phyloP scores from a whole-genome alignment of 2,113 vertebrate species.

The Romanogobio albipinnatus region DNA sequence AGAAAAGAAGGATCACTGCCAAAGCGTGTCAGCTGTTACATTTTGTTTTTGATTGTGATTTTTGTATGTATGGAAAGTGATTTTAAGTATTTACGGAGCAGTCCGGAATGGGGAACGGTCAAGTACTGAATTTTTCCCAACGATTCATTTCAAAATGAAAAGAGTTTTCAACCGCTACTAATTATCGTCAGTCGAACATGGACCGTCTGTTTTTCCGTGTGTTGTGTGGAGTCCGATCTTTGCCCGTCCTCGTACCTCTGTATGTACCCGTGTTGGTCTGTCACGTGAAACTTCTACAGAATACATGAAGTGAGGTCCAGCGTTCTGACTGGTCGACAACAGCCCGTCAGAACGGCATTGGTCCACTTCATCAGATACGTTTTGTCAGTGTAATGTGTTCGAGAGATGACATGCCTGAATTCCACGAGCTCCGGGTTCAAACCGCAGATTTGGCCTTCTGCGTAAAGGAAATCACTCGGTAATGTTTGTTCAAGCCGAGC shows the following conservation, averaged over 20 bases:
- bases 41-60: slow-evolving; percentile 23
- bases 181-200: background rate
- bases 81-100: slow-evolving; percentile 9
- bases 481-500: slow-evolving; percentile 45
- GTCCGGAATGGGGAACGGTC: background rate
- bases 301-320: background rate
- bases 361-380: slow-evolving; percentile 18
- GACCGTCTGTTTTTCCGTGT: slow-evolving; percentile 31
- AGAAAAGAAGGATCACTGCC: slow-evolving; percentile 22
- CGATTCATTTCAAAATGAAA: background rate
- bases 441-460: background rate
- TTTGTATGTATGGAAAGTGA: slow-evolving; percentile 6
- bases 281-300: slow-evolving; percentile 14
- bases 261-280: slow-evolving; percentile 58
- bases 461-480: background rate
- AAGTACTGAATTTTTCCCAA: background rate
- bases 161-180: background rate
- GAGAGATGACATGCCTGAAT: slow-evolving; percentile 43
- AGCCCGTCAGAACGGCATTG: background rate
- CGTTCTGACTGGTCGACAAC: background rate
- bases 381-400: slow-evolving; percentile 27
- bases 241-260: slow-evolving; percentile 55
- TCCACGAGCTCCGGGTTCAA: slow-evolving; percentile 61
- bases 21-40: slow-evolving; percentile 37
- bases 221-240: slow-evolving; percentile 20